Percentiles rank a stretch among this genome's conserved stretches.
Conservation (phyloP, 2,113 vertebrate species). For the Ariopsis seemanni region DNA sequence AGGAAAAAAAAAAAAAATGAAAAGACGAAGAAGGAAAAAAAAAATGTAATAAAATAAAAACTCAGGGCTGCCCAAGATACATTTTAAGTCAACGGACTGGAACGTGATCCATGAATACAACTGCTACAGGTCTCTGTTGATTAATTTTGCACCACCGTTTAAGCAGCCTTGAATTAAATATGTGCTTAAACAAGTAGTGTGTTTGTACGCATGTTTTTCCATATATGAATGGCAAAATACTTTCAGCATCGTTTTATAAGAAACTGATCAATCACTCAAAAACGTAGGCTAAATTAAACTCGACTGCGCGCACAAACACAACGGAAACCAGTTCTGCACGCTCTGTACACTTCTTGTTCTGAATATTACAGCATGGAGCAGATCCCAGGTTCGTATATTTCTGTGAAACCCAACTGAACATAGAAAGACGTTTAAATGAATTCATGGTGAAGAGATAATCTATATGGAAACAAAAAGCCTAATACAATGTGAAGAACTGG, state of each 20-base stretch:
- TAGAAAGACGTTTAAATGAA: constrained; percentile 46
- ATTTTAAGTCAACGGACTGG: neutral
- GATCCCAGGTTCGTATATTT: constrained; percentile 35
- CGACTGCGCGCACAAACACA: constrained; percentile 31
- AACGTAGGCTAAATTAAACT: constrained; percentile 30
- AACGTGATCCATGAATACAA: neutral
- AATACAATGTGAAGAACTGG: constrained; percentile 57
- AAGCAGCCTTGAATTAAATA: constrained; percentile 30
- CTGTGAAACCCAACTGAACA: constrained; percentile 20
- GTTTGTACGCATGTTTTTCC: constrained; percentile 2
- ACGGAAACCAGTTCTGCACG: constrained; percentile 56
- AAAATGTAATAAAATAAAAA: constrained; percentile 32
- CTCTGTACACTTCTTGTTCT: constrained; percentile 4
- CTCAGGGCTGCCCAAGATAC: constrained; percentile 39
- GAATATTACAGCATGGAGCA: neutral
- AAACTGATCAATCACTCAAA: neutral
- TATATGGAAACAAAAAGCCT: constrained; percentile 48
- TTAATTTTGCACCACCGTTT: neutral
- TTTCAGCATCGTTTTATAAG: constrained; percentile 14
- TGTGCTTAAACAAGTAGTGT: constrained; percentile 56
- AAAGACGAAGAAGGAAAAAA: neutral
- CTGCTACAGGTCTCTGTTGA: neutral
- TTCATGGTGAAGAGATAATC: constrained; percentile 12
- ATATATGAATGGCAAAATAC: constrained; percentile 46
- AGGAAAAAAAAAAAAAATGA: constrained; percentile 40